Evolutionary conservation across 2,113 vertebrate genomes (phyloP), one percentile per base, ranked within the genome.

Genomic region (Ptyas mucosa): DNA sequence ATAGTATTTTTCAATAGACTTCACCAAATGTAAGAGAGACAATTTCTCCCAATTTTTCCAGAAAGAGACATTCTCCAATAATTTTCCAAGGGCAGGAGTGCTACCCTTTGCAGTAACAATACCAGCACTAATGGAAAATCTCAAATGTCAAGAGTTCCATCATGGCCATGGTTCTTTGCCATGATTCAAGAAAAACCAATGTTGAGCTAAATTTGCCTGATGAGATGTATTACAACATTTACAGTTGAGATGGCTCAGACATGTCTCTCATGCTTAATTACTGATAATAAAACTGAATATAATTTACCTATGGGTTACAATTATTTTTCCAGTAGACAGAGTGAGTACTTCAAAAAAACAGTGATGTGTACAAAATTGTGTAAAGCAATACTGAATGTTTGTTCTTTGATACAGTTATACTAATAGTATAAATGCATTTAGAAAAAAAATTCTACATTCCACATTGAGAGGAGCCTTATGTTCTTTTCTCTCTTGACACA

Each of bases 301-400:
- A 21, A 81, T 43, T 49, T 52, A 54, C 4, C 21, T 54, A 5
- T 61, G 43, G 43, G 49, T 23, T 26, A 46, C 55, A 58, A 55
- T 26, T 89, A 14, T 46, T 26, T 5, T 24, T 39, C 69, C n/a
- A 54, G 2, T 34, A 34, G 29, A n/a, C 61, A 34, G 51, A 49
- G 6, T 10, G 43, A 64, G 39, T 8, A 34, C 39, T 49, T 64
- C 43, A 69, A 46, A 90, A 88, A 95, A 52, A 89, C 95, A 93
- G 53, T 15, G 4, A 54, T 54, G 53, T 21, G 89, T 91, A 89
- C 85, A 93, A 90, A 89, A 95, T 90, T 39, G 49, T 11, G 52
- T 93, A 43, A 91, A 90, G 93, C 39, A 8, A 91, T 94, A 94
- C 91, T 93, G 89, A 94, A 1, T 88, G 64, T 90, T 55, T 93